Conservation (phyloP, 64 coral and sea anemone species). For the Catalaphyllia jardinei region DNA sequence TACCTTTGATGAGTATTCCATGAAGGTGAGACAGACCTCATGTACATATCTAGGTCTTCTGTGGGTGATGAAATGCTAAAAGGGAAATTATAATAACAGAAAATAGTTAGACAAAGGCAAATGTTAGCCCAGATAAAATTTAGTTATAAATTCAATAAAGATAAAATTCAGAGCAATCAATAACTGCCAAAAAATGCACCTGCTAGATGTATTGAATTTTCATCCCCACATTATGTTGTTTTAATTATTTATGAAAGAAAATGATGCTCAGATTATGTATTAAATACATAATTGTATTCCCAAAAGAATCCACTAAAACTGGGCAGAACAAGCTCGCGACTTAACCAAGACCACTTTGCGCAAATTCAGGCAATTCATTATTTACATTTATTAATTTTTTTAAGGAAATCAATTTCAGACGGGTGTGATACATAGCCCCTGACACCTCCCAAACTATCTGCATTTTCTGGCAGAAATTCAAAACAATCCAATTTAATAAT, state of each 20-base stretch:
- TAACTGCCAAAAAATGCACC: slow-evolving; percentile 14
- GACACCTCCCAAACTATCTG: neutral
- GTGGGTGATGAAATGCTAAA: slow-evolving; percentile 35
- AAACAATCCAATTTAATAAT: slow-evolving; percentile 11
- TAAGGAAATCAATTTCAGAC: too few species aligned
- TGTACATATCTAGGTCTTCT: slow-evolving; percentile 67
- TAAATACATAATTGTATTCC: neutral
- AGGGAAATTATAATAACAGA: neutral
- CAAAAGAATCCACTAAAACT: neutral
- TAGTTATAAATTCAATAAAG: neutral
- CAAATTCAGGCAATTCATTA: too few species aligned
- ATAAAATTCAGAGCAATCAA: neutral
- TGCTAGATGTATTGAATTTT: slow-evolving; percentile 1
- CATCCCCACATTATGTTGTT: neutral
- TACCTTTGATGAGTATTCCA: slow-evolving; percentile 43
- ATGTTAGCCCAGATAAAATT: neutral
- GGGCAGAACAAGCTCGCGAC: too few species aligned
- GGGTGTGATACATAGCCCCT: too few species aligned
- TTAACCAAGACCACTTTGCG: too few species aligned
- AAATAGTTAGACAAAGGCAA: neutral
- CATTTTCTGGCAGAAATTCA: neutral
- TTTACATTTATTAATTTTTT: too few species aligned
- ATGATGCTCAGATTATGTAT: neutral
- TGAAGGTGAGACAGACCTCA: slow-evolving; percentile 67
- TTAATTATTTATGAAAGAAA: slow-evolving; percentile 16